Evolutionary conservation across 1,140 invertebrate species (phyloP), one percentile per base, ranked within the genome.

Genomic region (Pararge aegeria): DNA sequence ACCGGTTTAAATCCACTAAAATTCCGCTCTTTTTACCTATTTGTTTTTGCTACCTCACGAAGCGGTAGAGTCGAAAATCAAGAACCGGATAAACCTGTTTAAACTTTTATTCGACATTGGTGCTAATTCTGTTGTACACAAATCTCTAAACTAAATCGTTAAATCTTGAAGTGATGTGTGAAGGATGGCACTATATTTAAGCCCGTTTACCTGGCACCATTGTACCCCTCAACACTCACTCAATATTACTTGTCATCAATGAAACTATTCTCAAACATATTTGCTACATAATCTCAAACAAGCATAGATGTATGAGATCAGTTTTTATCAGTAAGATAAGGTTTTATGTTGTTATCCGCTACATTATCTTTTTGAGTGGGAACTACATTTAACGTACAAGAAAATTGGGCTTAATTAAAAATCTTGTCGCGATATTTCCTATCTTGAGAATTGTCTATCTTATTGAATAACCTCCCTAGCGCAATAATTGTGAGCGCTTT

Each of bases 281-380:
- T 27, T 27, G 27, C 12, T 34, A 10, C 4, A 34, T 12, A 34
- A 34, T 34, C 0, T 1, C 10, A 34, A 2, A 34, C 7, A 16
- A 42, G 6, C 13, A 15, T 15, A 42, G 38, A 42, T 15, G 1
- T 19, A 40, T 61, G 29, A 78, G 75, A 79, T 80, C 72, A 68
- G 64, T 54, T 59, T 80, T 83, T 42, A 81, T 83, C 78, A 77
- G 44, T 12, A 42, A 69, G 82, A 82, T 85, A 84, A 61, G 57
- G 51, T 55, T 48, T 55, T 54, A 67, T 64, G 62, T 61, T 67
- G 66, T 82, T 84, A 81, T 82, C 78, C 74, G 55, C 59, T 48
- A 52, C 65, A 40, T 38, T 61, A 54, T 54, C 58, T 49, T 37
- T 3, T 27, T 20, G 1, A 46, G 16, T 19, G 15, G 12, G 9